These are phyloP conservation scores for Genyomyrus donnyi DNA, from an alignment of 2,113 vertebrate genomes.

Conservation along the genomic window DNA sequence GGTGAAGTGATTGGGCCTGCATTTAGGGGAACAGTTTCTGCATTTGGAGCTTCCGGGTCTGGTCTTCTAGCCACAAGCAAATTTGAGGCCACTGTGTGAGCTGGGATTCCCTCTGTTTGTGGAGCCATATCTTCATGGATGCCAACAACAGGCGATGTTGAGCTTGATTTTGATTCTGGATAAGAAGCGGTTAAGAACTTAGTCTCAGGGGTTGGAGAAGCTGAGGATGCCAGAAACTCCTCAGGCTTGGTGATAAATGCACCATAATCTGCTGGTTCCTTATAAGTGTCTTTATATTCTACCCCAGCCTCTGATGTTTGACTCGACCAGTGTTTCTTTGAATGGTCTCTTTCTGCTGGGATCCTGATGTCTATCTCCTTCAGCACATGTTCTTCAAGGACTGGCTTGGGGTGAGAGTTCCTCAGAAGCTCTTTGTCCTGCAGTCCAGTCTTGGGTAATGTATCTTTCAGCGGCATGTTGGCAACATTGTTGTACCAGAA, in stretches of 20 bases:
- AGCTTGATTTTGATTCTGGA: background rate
- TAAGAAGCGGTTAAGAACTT: background rate
- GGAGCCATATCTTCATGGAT: background rate
- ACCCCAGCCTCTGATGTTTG: background rate
- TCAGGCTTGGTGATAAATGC: background rate
- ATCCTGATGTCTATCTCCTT: background rate
- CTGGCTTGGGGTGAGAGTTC: constrained; percentile 10
- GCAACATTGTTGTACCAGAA: constrained; percentile 20
- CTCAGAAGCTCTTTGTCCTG: background rate
- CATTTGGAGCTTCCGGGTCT: background rate
- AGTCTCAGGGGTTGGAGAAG: background rate
- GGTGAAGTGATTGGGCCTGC: background rate
- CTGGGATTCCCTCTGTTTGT: background rate
- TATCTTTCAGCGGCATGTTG: constrained; percentile 26
- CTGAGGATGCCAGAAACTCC: background rate
- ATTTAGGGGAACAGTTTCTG: background rate
- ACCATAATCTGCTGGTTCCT: constrained; percentile 1
- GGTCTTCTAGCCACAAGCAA: background rate
- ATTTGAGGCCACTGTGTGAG: background rate
- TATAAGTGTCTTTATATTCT: background rate
- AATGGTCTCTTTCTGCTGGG: constrained; percentile 6
- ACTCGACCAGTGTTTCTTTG: constrained; percentile 16
- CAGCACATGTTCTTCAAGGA: background rate
- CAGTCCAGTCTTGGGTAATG: constrained; percentile 17
- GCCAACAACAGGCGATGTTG: background rate